These are phyloP conservation scores for Gymnocephalus cernua DNA, from an alignment of 2,113 vertebrate species.

Conservation along the genomic window DNA sequence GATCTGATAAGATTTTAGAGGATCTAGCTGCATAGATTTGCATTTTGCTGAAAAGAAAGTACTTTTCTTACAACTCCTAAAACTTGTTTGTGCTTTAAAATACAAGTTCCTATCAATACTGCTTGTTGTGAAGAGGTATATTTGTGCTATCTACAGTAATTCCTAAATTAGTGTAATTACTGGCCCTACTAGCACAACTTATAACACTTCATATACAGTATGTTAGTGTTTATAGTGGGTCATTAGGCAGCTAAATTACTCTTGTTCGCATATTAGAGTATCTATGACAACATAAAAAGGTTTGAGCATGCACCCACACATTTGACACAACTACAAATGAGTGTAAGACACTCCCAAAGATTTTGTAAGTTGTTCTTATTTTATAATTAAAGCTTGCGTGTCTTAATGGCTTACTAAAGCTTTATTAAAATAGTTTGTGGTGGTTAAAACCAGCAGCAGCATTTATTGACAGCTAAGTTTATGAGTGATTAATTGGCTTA, in stretches of 20 bases:
- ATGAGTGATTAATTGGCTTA: conserved; percentile 62
- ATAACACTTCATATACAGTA: neutral
- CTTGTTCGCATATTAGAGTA: neutral
- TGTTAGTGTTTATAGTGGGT: neutral
- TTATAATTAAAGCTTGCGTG: neutral
- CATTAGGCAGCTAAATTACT: neutral
- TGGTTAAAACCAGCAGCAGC: conserved; percentile 15
- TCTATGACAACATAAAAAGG: neutral
- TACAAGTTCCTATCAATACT: neutral
- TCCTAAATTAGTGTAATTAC: neutral
- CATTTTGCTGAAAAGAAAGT: neutral
- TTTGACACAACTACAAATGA: neutral
- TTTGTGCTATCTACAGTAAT: neutral
- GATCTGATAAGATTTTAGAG: conserved; percentile 10
- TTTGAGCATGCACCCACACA: neutral
- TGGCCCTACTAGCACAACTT: neutral
- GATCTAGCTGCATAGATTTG: neutral
- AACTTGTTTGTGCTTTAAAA: neutral
- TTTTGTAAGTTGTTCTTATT: too few species aligned
- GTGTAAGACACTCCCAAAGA: neutral
- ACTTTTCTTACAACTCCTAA: neutral
- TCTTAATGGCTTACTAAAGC: neutral
- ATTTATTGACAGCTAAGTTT: conserved; percentile 48
- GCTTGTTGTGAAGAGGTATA: neutral
- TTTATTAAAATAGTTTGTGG: neutral